These are phyloP conservation scores for Echeneis naucrates DNA, from an alignment of 2,797 vertebrate species.

Conservation along the genomic window DNA sequence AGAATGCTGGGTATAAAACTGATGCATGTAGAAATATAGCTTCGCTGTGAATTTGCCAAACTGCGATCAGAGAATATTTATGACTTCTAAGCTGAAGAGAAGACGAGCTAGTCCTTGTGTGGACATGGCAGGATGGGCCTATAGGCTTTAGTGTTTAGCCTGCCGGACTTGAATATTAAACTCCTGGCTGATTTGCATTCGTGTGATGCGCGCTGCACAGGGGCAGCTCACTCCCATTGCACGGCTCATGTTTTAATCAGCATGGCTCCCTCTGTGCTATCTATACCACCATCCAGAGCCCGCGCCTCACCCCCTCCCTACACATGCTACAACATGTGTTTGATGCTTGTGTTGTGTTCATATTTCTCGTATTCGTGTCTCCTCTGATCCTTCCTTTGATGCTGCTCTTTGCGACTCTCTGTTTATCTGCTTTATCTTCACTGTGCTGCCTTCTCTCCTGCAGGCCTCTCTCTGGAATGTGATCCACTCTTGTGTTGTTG, in stretches of 20 bases:
- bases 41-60: conserved; percentile 37
- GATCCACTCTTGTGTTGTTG: conserved; percentile 34
- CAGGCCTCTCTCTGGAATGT: conserved; percentile 60
- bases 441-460: conserved; percentile 51
- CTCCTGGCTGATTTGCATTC: conserved; percentile 74
- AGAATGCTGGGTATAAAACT: conserved; percentile 39
- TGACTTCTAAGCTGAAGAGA: conserved; percentile 26
- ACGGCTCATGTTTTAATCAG: conserved; percentile 76
- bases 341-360: conserved; percentile 34
- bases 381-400: conserved; percentile 57
- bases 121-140: conserved; percentile 37
- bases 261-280: conserved; percentile 46
- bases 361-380: conserved; percentile 5
- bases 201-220: conserved; percentile 58
- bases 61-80: conserved; percentile 16
- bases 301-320: conserved; percentile 7
- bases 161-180: conserved; percentile 75
- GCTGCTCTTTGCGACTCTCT: conserved; percentile 1
- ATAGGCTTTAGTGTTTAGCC: conserved; percentile 47
- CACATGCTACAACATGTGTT: conserved; percentile 54
- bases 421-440: conserved; percentile 46
- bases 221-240: conserved; percentile 56
- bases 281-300: conserved; percentile 40
- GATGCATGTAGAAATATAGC: conserved; percentile 44
- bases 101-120: conserved; percentile 26